These are phyloP conservation scores for Scleropages formosus DNA, from an alignment of 2,797 vertebrate species.

Conservation along the genomic window DNA sequence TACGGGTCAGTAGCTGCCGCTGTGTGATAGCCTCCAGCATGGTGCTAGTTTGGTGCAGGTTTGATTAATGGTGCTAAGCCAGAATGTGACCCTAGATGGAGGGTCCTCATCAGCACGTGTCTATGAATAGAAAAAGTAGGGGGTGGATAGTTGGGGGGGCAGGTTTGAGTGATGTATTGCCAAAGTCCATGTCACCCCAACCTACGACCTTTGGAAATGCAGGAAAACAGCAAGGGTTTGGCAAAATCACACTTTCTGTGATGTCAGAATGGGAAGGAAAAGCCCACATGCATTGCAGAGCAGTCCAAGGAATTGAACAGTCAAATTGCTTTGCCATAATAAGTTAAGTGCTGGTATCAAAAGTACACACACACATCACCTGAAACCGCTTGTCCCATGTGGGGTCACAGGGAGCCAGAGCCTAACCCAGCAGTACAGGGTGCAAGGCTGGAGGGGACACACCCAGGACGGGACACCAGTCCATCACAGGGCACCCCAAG, in stretches of 20 bases:
- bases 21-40: constrained; percentile 47
- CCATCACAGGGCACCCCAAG: too few relatives aligned
- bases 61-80: constrained; percentile 58
- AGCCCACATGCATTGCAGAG: too few relatives aligned
- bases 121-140: constrained; percentile 27
- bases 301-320: too few relatives aligned
- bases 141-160: not conserved
- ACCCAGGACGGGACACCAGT: too few relatives aligned
- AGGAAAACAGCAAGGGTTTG: not conserved
- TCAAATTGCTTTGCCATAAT: too few relatives aligned
- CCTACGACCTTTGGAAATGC: not conserved
- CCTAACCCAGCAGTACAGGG: too few relatives aligned
- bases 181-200: not conserved
- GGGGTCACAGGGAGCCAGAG: too few relatives aligned
- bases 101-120: constrained; percentile 39
- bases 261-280: not conserved
- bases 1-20: constrained; percentile 62
- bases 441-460: too few relatives aligned
- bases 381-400: too few relatives aligned
- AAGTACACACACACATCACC: too few relatives aligned
- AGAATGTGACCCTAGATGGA: constrained; percentile 49
- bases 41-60: constrained; percentile 43
- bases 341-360: not conserved
- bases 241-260: not conserved
- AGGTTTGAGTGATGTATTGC: not conserved